A percentile compares a stretch with the other conserved stretches of the same genome.
Conservation (phyloP, 2,888 invertebrate species). For the Pachydiplax longipennis region DNA sequence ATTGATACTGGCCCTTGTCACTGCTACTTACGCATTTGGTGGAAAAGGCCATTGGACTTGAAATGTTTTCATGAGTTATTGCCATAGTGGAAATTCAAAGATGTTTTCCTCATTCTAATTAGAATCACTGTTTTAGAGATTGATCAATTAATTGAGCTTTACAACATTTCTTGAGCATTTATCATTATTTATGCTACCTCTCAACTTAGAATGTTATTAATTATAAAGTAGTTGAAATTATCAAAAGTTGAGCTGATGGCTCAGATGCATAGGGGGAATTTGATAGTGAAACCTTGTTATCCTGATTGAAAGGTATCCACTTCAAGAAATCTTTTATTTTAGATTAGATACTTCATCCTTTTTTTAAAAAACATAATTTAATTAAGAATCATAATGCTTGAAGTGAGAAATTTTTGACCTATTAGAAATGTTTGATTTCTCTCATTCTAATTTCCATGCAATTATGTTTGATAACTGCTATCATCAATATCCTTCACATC, state of each 20-base stretch:
- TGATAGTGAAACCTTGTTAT: slow-evolving; percentile 31
- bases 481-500: too few species aligned
- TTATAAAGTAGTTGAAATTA: neutral
- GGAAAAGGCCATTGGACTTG: neutral
- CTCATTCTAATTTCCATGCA: too few species aligned
- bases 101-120: neutral
- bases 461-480: too few species aligned
- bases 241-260: neutral
- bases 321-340: too few species aligned
- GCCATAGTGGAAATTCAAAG: neutral
- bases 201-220: neutral
- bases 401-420: too few species aligned
- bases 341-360: too few species aligned
- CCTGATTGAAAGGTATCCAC: neutral
- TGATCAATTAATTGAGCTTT: neutral
- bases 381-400: too few species aligned
- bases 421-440: too few species aligned
- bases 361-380: too few species aligned
- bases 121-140: slow-evolving; percentile 6
- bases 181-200: slow-evolving; percentile 7
- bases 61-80: neutral
- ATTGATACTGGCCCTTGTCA: slow-evolving; percentile 12
- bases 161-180: neutral
- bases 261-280: neutral
- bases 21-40: neutral